Evolutionary conservation across 2,113 vertebrate species (phyloP), one percentile per base, ranked within the genome.

Genomic region (Callipepla squamata): DNA sequence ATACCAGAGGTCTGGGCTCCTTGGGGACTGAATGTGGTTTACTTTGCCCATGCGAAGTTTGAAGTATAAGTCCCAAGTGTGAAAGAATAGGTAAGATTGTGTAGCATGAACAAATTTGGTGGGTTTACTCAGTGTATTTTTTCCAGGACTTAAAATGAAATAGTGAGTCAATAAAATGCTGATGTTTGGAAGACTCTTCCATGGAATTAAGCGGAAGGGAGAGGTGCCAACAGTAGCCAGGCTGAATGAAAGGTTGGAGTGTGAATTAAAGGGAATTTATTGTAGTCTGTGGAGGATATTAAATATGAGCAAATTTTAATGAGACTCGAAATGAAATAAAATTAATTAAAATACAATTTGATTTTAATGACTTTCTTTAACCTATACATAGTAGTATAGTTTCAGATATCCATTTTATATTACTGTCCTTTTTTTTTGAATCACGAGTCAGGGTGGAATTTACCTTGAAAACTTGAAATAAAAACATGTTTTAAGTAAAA

Each of bases 251-350:
- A 55, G 44, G 22, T 45, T 55, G 23, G 44, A 0, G 0, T 32
- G 44, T n/a, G 70, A 72, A 40, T 63, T 32, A 45, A 86, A 75
- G 76, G 65, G 40, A 88, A 85, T 83, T 87, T 89, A 70, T 78
- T 80, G 40, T 78, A 66, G 61, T 81, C 87, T 91, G 1, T 40
- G 44, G 81, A 93, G 83, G 79, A 78, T 72, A 88, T 91, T 92
- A 93, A 94, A 91, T 19, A 15, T 90, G 62, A 88, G 23, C 12
- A 91, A 51, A 75, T 90, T 90, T 94, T 96, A 90, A 78, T 80
- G 78, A 68, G n/a, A 53, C 61, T 21, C 75, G 42, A 91, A 95
- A 85, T 83, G 72, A 87, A 88, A 85, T 59, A 73, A 96, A 77
- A 95, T 77, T 59, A 85, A 82, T 90, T 58, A 36, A 72, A 36